Percentiles rank a stretch among this genome's conserved stretches.
phyloP scores from a whole-genome alignment of 1,140 invertebrate genomes.

The Hyphantria cunea region DNA sequence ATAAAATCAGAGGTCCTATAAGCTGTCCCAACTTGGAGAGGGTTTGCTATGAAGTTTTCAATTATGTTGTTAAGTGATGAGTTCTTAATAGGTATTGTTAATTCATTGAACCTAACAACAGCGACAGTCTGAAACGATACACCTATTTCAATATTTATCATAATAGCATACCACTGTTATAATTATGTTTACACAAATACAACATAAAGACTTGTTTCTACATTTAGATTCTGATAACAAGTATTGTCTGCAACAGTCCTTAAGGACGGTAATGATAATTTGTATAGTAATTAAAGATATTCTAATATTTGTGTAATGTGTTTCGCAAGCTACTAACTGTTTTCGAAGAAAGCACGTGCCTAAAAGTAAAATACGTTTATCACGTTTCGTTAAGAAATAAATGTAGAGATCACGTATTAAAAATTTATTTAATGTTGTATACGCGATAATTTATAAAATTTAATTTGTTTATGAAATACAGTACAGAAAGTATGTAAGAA shows the following conservation, averaged over 20 bases:
- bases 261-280: neutral
- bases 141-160: neutral
- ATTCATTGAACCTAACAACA: too few relatives aligned
- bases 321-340: too few relatives aligned
- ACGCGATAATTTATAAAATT: too few relatives aligned
- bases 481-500: too few relatives aligned
- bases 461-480: too few relatives aligned
- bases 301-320: too few relatives aligned
- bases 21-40: too few relatives aligned
- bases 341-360: conserved; percentile 15
- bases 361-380: conserved; percentile 7
- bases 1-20: too few relatives aligned
- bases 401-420: conserved; percentile 8
- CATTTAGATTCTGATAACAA: conserved; percentile 1
- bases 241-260: neutral
- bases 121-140: neutral
- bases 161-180: neutral
- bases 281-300: too few relatives aligned
- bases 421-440: neutral
- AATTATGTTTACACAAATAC: neutral
- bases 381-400: conserved; percentile 1
- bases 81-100: too few relatives aligned
- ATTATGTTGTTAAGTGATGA: too few relatives aligned
- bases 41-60: too few relatives aligned
- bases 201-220: conserved; percentile 1